phyloP scores from a whole-genome alignment of 2,797 vertebrate genomes.

The Spinus pinus region DNA sequence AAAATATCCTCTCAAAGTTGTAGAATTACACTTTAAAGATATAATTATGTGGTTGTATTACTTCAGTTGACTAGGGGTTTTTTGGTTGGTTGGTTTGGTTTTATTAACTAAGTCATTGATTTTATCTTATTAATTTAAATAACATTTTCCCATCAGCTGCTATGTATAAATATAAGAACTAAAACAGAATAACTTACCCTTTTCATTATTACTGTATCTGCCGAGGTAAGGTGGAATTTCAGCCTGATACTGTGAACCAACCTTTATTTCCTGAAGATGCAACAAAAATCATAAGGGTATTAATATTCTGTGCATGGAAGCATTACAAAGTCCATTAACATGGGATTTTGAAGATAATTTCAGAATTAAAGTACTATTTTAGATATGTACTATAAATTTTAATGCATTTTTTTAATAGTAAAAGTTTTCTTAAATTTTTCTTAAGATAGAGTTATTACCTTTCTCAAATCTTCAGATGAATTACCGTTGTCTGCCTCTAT shows the following conservation, averaged over 20 bases:
- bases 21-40: not conserved
- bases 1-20: not conserved
- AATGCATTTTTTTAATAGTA: not conserved
- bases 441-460: conserved; percentile 73
- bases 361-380: not conserved
- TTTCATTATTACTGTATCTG: conserved; percentile 69
- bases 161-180: not conserved
- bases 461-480: conserved; percentile 89
- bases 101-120: not conserved
- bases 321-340: not conserved
- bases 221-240: conserved; percentile 82
- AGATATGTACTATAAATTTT: not conserved
- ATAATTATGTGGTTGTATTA: not conserved
- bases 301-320: not conserved
- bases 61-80: not conserved
- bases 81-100: not conserved
- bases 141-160: not conserved
- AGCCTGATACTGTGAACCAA: conserved; percentile 91
- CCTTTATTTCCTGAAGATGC: conserved; percentile 90
- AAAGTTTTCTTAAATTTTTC: not conserved
- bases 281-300: not conserved
- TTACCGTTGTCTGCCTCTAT: conserved; percentile 86
- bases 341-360: not conserved
- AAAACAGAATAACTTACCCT: conserved; percentile 74
- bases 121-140: not conserved